These are phyloP conservation scores for Dolichopus griseipennis DNA, from an alignment of 2,888 invertebrate genomes.

Conservation along the genomic window DNA sequence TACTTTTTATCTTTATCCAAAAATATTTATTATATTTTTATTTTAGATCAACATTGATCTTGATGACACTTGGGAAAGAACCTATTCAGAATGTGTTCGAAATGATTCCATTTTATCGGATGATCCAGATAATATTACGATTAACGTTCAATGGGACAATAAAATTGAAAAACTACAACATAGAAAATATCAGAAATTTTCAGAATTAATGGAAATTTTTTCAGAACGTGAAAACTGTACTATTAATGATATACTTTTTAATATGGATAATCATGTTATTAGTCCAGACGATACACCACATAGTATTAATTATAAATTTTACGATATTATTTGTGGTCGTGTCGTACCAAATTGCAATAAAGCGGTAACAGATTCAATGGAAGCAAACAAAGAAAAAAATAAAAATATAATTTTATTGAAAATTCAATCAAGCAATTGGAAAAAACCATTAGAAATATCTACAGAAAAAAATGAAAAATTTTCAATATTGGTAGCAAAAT, in stretches of 20 bases:
- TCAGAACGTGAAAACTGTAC: conserved; percentile 30
- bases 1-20: too few species aligned
- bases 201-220: conserved; percentile 29
- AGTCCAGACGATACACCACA: conserved; percentile 31
- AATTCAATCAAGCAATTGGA: conserved; percentile 34
- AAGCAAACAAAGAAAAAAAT: neutral
- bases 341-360: conserved; percentile 7
- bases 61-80: neutral
- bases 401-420: conserved; percentile 30
- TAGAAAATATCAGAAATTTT: conserved; percentile 35
- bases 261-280: conserved; percentile 30
- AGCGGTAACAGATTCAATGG: too few species aligned
- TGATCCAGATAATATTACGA: neutral
- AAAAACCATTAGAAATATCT: conserved; percentile 30
- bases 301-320: conserved; percentile 31
- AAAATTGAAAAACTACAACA: conserved; percentile 30
- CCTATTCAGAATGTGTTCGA: neutral
- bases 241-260: conserved; percentile 28
- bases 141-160: conserved; percentile 28
- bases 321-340: conserved; percentile 30
- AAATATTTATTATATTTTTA: neutral
- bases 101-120: neutral
- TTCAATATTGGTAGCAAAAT: conserved; percentile 33
- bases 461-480: conserved; percentile 31
- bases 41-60: neutral